These are phyloP conservation scores for Halcyon malimbica DNA, from an alignment of 2,113 vertebrate species.

Conservation along the genomic window DNA sequence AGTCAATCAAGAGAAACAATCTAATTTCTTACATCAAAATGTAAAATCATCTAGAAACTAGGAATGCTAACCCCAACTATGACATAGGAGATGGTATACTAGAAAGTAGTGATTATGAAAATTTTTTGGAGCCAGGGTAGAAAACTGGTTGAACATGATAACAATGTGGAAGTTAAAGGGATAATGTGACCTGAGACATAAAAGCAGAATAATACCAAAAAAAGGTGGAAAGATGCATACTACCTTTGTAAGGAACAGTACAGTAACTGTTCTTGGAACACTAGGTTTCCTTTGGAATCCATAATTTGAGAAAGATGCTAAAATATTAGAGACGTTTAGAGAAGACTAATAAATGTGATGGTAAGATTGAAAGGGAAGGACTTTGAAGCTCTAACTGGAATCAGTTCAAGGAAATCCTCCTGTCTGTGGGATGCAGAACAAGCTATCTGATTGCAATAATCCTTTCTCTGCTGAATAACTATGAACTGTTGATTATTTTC, in stretches of 20 bases:
- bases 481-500: background rate
- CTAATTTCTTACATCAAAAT: background rate
- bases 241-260: background rate
- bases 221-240: background rate
- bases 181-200: background rate
- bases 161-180: background rate
- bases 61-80: background rate
- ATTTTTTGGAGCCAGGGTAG: background rate
- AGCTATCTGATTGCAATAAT: background rate
- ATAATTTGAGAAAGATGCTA: background rate
- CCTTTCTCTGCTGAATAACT: background rate
- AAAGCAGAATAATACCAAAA: background rate
- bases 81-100: background rate
- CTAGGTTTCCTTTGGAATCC: background rate
- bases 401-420: background rate
- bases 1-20: background rate
- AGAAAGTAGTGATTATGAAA: background rate
- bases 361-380: background rate
- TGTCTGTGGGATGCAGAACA: background rate
- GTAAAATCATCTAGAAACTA: background rate
- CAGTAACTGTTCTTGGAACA: background rate
- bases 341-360: background rate
- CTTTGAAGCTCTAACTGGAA: background rate
- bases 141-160: background rate
- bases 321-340: background rate